Evolutionary conservation across 2,888 invertebrate species (phyloP).

Genomic region (Syrphus vitripennis): DNA sequence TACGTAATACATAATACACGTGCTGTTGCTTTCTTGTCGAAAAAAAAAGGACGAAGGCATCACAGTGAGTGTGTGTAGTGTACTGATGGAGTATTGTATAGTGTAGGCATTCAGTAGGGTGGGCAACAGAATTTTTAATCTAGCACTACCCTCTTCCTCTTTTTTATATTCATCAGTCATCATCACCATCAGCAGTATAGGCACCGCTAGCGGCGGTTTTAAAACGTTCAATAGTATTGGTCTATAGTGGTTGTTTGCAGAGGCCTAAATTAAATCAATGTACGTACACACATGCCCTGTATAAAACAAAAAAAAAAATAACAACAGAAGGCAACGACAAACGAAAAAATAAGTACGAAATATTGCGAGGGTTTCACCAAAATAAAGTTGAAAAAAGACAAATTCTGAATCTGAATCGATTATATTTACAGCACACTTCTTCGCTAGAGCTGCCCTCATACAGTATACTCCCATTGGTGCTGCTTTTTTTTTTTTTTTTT

Average conservation of each 20-base stretch:
- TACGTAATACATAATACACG: slow-evolving; percentile 70
- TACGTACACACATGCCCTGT: slow-evolving; percentile 1
- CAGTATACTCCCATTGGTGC: neutral
- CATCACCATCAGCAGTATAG: neutral
- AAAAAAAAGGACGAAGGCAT: slow-evolving; percentile 57
- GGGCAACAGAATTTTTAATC: slow-evolving; percentile 25
- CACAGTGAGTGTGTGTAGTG: slow-evolving; percentile 18
- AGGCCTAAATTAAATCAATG: slow-evolving; percentile 40
- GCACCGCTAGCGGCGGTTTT: neutral
- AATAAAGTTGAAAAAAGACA: slow-evolving; percentile 27
- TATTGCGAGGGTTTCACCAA: slow-evolving; percentile 32
- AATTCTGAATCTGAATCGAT: slow-evolving; percentile 63
- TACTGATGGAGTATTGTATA: slow-evolving; percentile 4
- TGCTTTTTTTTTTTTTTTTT: neutral
- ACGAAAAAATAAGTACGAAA: slow-evolving; percentile 50
- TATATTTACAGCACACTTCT: slow-evolving; percentile 42
- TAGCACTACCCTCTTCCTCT: slow-evolving; percentile 4
- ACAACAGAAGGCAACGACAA: slow-evolving; percentile 39
- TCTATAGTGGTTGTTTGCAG: slow-evolving; percentile 45
- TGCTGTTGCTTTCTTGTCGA: slow-evolving; percentile 62
- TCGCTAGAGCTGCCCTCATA: slow-evolving; percentile 2
- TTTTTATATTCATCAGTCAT: neutral
- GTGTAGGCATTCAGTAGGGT: slow-evolving; percentile 45
- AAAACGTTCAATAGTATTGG: slow-evolving; percentile 23
- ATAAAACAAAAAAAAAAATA: slow-evolving; percentile 1